Evolutionary conservation across 2,797 vertebrate species (phyloP).

Genomic region (Hyperoplus immaculatus): DNA sequence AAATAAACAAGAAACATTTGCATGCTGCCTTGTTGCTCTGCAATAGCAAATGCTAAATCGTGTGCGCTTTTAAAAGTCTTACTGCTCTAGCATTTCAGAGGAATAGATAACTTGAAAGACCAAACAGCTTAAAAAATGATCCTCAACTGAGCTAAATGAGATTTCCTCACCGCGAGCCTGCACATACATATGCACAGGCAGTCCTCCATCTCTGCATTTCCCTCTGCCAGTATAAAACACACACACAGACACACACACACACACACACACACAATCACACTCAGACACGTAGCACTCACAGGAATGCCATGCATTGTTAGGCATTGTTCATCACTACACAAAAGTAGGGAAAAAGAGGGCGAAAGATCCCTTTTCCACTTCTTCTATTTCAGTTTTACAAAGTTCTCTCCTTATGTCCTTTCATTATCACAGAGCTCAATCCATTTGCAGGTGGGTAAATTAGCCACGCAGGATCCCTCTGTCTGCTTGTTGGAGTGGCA

Average conservation of each 20-base stretch:
- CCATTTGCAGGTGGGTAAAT: conserved; percentile 39
- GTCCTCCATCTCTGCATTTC: conserved; percentile 43
- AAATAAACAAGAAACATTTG: too few species aligned
- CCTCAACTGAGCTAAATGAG: conserved; percentile 44
- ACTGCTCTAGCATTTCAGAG: conserved; percentile 28
- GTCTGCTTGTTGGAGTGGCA: conserved; percentile 44
- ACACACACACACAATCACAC: neutral
- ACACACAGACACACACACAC: conserved; percentile 18
- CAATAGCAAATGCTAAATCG: conserved; percentile 21
- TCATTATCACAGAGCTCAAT: conserved; percentile 4
- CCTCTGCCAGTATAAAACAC: conserved; percentile 31
- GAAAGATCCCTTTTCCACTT: neutral
- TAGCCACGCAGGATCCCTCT: conserved; percentile 37
- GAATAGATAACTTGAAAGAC: conserved; percentile 35
- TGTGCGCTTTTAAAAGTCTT: conserved; percentile 30
- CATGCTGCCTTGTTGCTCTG: neutral
- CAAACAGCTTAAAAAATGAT: conserved; percentile 57
- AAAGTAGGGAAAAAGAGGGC: conserved; percentile 11
- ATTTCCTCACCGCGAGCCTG: conserved; percentile 49
- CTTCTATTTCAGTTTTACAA: conserved; percentile 41
- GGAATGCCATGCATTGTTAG: conserved; percentile 29
- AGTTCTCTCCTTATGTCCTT: conserved; percentile 45
- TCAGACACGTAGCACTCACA: conserved; percentile 16
- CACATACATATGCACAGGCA: conserved; percentile 24
- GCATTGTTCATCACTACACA: conserved; percentile 47